These are phyloP conservation scores for Troides aeacus DNA, from an alignment of 2,888 invertebrate species.

Conservation along the genomic window DNA sequence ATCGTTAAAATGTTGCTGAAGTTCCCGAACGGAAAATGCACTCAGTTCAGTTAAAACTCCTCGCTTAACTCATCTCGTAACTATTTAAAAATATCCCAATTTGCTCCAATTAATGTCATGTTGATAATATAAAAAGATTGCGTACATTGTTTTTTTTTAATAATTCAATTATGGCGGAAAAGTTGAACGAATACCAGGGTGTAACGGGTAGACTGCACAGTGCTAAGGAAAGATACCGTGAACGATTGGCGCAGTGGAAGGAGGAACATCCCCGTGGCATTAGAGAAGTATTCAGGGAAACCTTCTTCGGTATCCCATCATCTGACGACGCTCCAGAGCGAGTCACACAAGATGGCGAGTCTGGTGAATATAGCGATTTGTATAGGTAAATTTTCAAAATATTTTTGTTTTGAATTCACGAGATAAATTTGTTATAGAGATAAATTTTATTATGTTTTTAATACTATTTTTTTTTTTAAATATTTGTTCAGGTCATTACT, in stretches of 20 bases:
- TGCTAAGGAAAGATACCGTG: constrained; percentile 82
- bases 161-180: constrained; percentile 83
- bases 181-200: constrained; percentile 90
- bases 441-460: no score
- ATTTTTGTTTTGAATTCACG: background rate
- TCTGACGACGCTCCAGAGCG: constrained; percentile 63
- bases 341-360: constrained; percentile 62
- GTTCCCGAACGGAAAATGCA: constrained; percentile 19
- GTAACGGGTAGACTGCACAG: constrained; percentile 85
- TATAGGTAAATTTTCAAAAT: constrained; percentile 52
- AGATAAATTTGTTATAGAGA: no score
- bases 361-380: constrained; percentile 61
- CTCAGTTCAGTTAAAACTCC: constrained; percentile 10
- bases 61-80: background rate
- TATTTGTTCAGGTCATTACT: no score
- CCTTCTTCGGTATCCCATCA: constrained; percentile 65
- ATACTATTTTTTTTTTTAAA: no score
- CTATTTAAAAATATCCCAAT: background rate
- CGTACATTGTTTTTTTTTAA: background rate
- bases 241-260: constrained; percentile 82
- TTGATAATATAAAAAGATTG: background rate
- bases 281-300: constrained; percentile 71
- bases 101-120: background rate
- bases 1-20: constrained; percentile 30
- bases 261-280: constrained; percentile 80